Evolutionary conservation across 2,113 vertebrate genomes (phyloP), one percentile per base, ranked within the genome.

Genomic region (Corythornis cristatus): DNA sequence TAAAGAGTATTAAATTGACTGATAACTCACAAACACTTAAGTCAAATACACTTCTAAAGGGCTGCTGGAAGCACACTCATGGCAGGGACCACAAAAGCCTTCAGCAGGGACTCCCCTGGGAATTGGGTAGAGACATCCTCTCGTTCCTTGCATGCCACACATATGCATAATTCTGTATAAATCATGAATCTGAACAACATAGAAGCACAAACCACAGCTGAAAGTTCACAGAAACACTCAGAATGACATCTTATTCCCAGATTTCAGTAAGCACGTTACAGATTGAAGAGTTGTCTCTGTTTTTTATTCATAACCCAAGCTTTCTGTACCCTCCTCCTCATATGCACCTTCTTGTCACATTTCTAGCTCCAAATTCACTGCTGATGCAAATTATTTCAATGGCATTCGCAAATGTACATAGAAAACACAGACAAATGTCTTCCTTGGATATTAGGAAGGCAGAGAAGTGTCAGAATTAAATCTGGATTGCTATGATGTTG

Each of bases 391-490:
- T 46, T 0, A 65, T 86, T 70, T 89, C 81, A 82, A 89, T 85
- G 54, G 62, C 51, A 74, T 84, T 75, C 54, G 66, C 70, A 82
- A 86, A 73, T 86, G 58, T 10, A 50, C 0, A 0, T 62, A 64
- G 86, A 86, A 87, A 88, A 89, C 0, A 1, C 78, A 79, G 94
- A 72, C 95, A 95, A 91, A 96, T 94, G 81, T 89, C 84, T 94
- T 92, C 67, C 71, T 76, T 79, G 77, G 54, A 40, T 87, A 85
- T 90, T 81, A 85, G 85, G 82, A 87, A 86, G 67, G 92, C 89
- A 94, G 89, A 84, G 58, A 94, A 92, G 60, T 70, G 89, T 95
- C 92, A 83, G 81, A 91, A 94, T 94, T 72, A 82, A 94, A 92
- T 87, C 58, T 87, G 92, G 70, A 82, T 87, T 51, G 62, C 37